Evolutionary conservation across 2,888 invertebrate species (phyloP).

Genomic region (Blastobasis lacticolella): DNA sequence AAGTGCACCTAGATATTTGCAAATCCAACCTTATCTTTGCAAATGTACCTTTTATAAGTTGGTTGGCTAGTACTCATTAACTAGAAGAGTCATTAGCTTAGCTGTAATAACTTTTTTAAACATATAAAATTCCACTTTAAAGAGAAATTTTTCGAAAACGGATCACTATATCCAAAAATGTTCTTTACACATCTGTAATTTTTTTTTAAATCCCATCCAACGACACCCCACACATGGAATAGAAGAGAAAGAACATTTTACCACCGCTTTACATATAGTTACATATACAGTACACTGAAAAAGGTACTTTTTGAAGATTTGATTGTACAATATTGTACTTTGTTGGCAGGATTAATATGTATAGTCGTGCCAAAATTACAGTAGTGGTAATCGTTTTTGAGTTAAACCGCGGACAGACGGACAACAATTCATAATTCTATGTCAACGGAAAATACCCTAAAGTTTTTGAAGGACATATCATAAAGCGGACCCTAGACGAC

Average conservation of each 20-base stretch:
- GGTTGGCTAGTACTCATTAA: no score
- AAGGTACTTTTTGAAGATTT: not conserved
- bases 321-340: not conserved
- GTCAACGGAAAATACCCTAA: no score
- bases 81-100: no score
- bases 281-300: not conserved
- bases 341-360: not conserved
- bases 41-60: no score
- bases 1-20: no score
- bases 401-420: not conserved
- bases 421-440: not conserved
- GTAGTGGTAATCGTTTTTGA: not conserved
- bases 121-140: no score
- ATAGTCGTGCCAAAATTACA: not conserved
- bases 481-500: no score
- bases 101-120: no score
- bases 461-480: no score
- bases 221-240: not conserved
- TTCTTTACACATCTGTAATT: not conserved
- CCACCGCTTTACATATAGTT: not conserved
- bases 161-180: not conserved
- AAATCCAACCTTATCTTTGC: no score
- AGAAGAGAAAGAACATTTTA: not conserved
- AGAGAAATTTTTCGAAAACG: not conserved
- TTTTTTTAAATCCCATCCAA: not conserved